Conservation (phyloP, 2,888 invertebrate species). For the Nomada ferruginata region DNA sequence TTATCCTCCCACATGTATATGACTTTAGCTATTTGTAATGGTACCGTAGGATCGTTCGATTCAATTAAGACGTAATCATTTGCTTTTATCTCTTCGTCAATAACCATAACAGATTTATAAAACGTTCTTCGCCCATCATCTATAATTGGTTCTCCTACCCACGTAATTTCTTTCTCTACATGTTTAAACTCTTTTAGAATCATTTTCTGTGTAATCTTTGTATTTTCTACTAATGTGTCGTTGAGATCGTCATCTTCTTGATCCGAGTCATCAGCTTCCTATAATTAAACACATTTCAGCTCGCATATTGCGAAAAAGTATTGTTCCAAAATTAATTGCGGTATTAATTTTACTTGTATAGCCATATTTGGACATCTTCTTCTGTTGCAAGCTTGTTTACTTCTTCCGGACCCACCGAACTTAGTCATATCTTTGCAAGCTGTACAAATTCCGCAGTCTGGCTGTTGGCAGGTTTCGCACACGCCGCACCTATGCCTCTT, state of each 20-base stretch:
- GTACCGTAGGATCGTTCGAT: conserved; percentile 88
- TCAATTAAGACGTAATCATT: conserved; percentile 92
- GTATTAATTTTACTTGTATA: conserved; percentile 82
- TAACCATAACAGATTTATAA: conserved; percentile 81
- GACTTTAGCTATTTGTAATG: conserved; percentile 89
- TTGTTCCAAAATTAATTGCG: background rate
- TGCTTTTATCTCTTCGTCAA: conserved; percentile 85
- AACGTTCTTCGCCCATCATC: conserved; percentile 85
- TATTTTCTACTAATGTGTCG: conserved; percentile 71
- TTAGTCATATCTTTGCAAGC: conserved; percentile 92
- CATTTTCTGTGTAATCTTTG: conserved; percentile 65
- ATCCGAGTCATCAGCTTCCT: conserved; percentile 88
- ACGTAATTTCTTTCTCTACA: conserved; percentile 85
- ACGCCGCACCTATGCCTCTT: conserved; percentile 90
- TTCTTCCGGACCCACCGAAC: conserved; percentile 89
- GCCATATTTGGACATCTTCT: conserved; percentile 92
- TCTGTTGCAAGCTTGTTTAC: conserved; percentile 88
- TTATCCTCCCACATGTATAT: conserved; percentile 90
- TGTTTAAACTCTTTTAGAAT: conserved; percentile 80
- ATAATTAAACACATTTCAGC: conserved; percentile 2
- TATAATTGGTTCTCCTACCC: conserved; percentile 87
- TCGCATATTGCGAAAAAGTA: background rate
- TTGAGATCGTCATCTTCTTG: conserved; percentile 85
- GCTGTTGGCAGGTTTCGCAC: conserved; percentile 91
- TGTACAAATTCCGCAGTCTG: conserved; percentile 91